phyloP scores from a whole-genome alignment of 2,888 invertebrate genomes.

The Chironomus tentans region DNA sequence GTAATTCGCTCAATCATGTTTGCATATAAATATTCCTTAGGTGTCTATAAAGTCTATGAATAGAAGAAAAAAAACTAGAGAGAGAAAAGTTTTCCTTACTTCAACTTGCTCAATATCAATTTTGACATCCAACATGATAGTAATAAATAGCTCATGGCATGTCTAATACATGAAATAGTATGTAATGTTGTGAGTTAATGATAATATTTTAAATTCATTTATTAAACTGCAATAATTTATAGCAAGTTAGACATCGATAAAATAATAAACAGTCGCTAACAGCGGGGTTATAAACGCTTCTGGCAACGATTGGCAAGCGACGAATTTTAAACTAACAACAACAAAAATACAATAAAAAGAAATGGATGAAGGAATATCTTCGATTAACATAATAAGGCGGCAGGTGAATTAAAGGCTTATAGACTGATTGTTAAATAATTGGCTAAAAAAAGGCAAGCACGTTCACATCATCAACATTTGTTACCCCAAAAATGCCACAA shows the following conservation, averaged over 20 bases:
- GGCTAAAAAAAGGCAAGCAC: neutral
- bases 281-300: neutral
- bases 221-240: neutral
- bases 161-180: neutral
- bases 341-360: neutral
- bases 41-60: neutral
- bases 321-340: neutral
- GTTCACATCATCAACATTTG: neutral
- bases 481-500: neutral
- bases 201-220: neutral
- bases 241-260: neutral
- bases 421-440: slow-evolving; percentile 1
- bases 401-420: neutral
- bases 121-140: neutral
- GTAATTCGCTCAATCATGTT: slow-evolving; percentile 7
- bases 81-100: neutral
- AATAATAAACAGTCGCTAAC: neutral
- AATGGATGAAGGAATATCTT: neutral
- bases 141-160: neutral
- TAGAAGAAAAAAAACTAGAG: too few species aligned
- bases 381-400: neutral
- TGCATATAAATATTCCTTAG: neutral
- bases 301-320: neutral
- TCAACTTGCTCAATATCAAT: neutral
- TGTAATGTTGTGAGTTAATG: neutral